Base-by-base conservation (phyloP, 2,797 vertebrate genomes). In the Arctocebus calabarensis region DNA sequence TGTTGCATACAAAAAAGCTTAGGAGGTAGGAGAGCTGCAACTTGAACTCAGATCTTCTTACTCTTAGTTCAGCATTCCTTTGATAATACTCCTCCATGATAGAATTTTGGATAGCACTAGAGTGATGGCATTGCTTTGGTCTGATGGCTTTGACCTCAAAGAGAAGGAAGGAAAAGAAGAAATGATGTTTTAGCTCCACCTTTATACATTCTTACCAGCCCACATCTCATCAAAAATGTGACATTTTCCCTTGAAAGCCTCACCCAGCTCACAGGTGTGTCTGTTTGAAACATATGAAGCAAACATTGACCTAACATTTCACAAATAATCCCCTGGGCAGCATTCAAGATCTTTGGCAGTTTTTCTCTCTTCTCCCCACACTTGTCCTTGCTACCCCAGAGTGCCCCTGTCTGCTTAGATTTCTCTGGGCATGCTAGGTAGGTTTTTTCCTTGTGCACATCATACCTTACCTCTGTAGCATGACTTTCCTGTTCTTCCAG, bases 121-220 rank as follows among this genome's bases (percentile, higher is more conserved):
- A 10, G 17, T 43, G 88, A 48, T 48, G 32, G 43, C 27, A 14
- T 32, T 78, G 64, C 23, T 94, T 73, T 25, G 45, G 48, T 52
- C 29, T 62, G 40, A 34, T 34, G 57, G 29, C 29, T 96, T 81
- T 68, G 84, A 61, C 70, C 59, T 45, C 25, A 73, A 55, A 79
- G 48, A 92, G 52, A 64, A 94, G 34, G 61, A 78, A 59, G 92
- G 40, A 71, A 93, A 75, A 64, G n/a, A 62, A 84, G 85, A 37
- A 70, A 37, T 32, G 52, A 62, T 52, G 55, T 40, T 32, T 81
- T 88, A 66, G 29, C 27, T 87, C 59, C 23, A 59, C 20, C n/a
- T 82, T 79, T 78, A 55, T 59, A 81, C 52, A 62, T 45, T 32
- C 45, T 79, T 90, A 32, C 90, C 71, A 86, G 64, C 45, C 37